Conservation (phyloP, 2,113 vertebrate genomes). For the Setophaga petechia region DNA sequence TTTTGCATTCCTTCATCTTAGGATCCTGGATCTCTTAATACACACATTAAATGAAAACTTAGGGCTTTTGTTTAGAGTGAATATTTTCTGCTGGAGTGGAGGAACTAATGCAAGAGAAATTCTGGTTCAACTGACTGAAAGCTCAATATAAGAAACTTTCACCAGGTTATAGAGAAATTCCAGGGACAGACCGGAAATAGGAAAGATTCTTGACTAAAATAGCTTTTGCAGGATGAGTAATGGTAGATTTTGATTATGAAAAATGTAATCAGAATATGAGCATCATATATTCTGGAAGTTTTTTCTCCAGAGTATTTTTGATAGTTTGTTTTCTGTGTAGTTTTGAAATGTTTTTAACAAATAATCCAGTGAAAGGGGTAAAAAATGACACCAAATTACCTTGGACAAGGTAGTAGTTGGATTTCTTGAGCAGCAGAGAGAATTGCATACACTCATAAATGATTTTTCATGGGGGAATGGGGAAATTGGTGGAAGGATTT, state of each 20-base stretch:
- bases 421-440: not conserved
- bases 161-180: not conserved
- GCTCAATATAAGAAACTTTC: not conserved
- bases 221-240: not conserved
- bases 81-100: not conserved
- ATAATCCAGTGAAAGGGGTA: not conserved
- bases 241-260: not conserved
- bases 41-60: not conserved
- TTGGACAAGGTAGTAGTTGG: not conserved
- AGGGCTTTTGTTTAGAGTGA: not conserved
- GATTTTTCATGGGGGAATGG: not conserved
- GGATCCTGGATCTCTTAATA: not conserved
- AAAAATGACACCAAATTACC: not conserved
- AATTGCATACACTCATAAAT: not conserved
- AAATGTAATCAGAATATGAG: not conserved
- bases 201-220: not conserved
- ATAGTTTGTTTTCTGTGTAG: not conserved
- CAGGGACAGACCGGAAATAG: not conserved
- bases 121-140: not conserved
- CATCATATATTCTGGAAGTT: not conserved
- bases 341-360: not conserved
- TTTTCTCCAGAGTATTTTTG: not conserved
- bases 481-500: not conserved
- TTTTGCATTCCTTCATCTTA: constrained; percentile 51
- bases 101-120: not conserved